A percentile compares a stretch with the other conserved stretches of the same genome.
These are phyloP conservation scores for Acanthornis magna DNA, from an alignment of 2,797 vertebrate genomes.

Conservation along the genomic window DNA sequence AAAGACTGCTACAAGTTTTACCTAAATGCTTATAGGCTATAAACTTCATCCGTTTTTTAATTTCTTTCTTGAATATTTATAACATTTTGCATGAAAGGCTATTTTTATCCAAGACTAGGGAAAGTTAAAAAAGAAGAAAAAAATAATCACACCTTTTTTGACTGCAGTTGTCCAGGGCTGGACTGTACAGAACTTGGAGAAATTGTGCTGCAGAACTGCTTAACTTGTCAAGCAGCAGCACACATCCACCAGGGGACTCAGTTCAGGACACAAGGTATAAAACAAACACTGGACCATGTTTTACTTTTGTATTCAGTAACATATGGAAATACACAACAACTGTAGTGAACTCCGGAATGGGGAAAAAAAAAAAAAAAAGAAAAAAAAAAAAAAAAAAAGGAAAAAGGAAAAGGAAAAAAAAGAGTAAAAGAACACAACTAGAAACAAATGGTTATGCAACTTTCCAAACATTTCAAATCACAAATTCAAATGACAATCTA, in stretches of 20 bases:
- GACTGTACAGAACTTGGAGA: neutral
- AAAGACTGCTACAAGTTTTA: neutral
- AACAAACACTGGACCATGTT: neutral
- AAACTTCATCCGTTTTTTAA: neutral
- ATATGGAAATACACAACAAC: neutral
- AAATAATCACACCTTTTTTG: neutral
- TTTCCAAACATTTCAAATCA: neutral
- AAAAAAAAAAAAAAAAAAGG: neutral
- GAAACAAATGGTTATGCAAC: neutral
- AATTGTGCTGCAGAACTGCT: neutral
- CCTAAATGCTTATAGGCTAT: neutral
- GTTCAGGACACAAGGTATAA: fast-evolving
- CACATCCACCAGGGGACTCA: neutral
- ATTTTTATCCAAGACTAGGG: neutral
- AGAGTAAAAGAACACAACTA: neutral
- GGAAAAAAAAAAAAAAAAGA: neutral
- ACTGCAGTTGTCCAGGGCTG: neutral
- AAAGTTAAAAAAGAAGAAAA: neutral
- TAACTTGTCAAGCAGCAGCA: neutral
- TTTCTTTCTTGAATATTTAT: neutral
- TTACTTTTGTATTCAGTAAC: neutral
- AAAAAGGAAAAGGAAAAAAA: neutral
- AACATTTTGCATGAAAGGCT: neutral
- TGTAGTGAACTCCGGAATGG: neutral
- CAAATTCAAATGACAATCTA: neutral